Evolutionary conservation across 2,888 invertebrate species (phyloP).

Genomic region (Dioctria rufipes): DNA sequence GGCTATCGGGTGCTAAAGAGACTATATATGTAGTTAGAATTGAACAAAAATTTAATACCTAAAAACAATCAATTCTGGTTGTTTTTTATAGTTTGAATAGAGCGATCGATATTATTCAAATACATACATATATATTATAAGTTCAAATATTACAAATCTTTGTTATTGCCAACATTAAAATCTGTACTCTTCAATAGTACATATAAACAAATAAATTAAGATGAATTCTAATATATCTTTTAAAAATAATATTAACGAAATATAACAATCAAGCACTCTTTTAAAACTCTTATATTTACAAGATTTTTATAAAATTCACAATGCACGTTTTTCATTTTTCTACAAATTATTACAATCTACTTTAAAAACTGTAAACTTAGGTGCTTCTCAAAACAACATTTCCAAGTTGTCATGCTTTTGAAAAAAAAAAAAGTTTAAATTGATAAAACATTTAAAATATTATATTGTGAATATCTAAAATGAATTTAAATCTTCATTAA

Average conservation of each 20-base stretch:
- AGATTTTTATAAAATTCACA: constrained; percentile 28
- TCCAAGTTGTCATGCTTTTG: constrained; percentile 13
- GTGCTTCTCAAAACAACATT: constrained; percentile 27
- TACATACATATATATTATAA: not conserved
- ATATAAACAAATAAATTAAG: not conserved
- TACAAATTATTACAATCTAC: constrained; percentile 13
- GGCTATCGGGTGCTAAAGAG: too few relatives aligned
- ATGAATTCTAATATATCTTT: not conserved
- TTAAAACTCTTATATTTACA: constrained; percentile 19
- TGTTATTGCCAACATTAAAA: constrained; percentile 11
- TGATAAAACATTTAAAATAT: not conserved
- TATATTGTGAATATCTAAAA: not conserved
- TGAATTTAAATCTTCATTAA: constrained; percentile 14
- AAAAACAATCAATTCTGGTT: too few relatives aligned
- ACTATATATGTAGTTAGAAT: not conserved
- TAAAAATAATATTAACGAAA: constrained; percentile 16
- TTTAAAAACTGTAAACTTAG: constrained; percentile 26
- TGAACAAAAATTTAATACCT: too few relatives aligned
- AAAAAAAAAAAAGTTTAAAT: not conserved
- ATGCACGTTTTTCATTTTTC: constrained; percentile 36
- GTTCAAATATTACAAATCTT: not conserved
- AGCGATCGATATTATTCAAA: not conserved
- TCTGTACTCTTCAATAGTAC: not conserved
- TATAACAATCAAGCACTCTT: constrained; percentile 40
- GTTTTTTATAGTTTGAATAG: too few relatives aligned